A percentile compares a stretch with the other conserved stretches of the same genome.
Evolutionary conservation across 2,888 invertebrate species (phyloP).

Genomic region (Tiliacea citrago): DNA sequence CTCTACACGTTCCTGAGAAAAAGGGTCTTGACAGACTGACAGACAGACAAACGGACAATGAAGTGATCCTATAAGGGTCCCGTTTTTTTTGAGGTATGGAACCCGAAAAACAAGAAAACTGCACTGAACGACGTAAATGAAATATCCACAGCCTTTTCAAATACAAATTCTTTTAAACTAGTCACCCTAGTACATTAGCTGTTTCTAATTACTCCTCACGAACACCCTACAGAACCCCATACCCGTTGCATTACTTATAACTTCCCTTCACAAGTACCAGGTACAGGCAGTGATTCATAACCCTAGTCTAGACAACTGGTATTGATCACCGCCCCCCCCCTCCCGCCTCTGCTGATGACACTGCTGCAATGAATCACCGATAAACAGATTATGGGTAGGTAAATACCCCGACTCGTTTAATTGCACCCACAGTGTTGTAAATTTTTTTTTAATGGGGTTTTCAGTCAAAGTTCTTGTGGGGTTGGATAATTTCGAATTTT

Average conservation of each 20-base stretch:
- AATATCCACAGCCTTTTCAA: no score
- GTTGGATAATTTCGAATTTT: slow-evolving; percentile 3
- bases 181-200: no score
- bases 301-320: slow-evolving; percentile 64
- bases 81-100: no score
- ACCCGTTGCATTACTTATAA: slow-evolving; percentile 38
- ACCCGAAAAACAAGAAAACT: no score
- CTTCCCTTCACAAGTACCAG: slow-evolving; percentile 8
- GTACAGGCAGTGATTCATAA: slow-evolving; percentile 24
- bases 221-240: slow-evolving; percentile 1
- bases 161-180: no score
- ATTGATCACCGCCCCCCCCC: slow-evolving; percentile 55
- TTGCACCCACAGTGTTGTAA: slow-evolving; percentile 59
- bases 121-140: no score
- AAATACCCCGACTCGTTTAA: slow-evolving; percentile 58
- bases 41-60: no score
- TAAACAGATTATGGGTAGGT: slow-evolving; percentile 60
- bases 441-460: slow-evolving; percentile 53
- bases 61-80: no score
- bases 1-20: no score
- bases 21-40: no score
- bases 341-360: slow-evolving; percentile 48
- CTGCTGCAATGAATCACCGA: slow-evolving; percentile 61
- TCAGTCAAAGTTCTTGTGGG: slow-evolving; percentile 28
- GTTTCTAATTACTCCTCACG: slow-evolving; percentile 1